phyloP scores from a whole-genome alignment of 2,888 invertebrate genomes.

The Malthinus seriepunctatus region DNA sequence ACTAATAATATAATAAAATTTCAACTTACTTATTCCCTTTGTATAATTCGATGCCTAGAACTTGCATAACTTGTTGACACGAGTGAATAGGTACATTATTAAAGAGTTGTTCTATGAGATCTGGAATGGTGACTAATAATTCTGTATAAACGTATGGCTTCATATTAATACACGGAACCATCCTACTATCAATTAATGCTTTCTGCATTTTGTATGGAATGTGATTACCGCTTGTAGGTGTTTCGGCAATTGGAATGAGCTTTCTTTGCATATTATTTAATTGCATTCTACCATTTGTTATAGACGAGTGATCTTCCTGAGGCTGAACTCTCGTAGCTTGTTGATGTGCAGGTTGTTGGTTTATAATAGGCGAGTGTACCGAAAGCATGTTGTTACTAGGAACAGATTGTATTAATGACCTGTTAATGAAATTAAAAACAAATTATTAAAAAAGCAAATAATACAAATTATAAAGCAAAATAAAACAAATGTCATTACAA shows the following conservation, averaged over 20 bases:
- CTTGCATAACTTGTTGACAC: conserved; percentile 80
- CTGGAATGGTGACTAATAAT: conserved; percentile 79
- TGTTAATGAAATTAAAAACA: conserved; percentile 6
- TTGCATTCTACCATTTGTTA: conserved; percentile 46
- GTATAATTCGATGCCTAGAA: conserved; percentile 77
- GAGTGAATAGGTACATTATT: conserved; percentile 73
- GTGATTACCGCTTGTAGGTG: conserved; percentile 67
- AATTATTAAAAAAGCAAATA: conserved; percentile 9
- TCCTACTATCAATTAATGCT: conserved; percentile 76
- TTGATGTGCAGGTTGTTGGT: conserved; percentile 46
- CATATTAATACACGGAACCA: conserved; percentile 86
- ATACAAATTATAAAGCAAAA: not conserved
- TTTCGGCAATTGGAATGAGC: conserved; percentile 72
- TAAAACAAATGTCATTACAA: no score
- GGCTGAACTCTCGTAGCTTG: conserved; percentile 42
- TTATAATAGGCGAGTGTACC: conserved; percentile 37
- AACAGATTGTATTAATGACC: conserved; percentile 11
- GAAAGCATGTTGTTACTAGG: conserved; percentile 16
- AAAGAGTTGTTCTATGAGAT: conserved; percentile 80
- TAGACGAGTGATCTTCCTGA: conserved; percentile 45
- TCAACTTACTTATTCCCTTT: conserved; percentile 78
- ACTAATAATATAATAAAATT: no score
- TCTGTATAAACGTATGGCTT: conserved; percentile 83
- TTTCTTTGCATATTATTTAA: conserved; percentile 59
- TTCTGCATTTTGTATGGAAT: conserved; percentile 81